Percentiles rank a stretch among this genome's conserved stretches.
These are phyloP conservation scores for Rhizoglyphus robini DNA, from an alignment of 1,140 invertebrate genomes.

Conservation along the genomic window DNA sequence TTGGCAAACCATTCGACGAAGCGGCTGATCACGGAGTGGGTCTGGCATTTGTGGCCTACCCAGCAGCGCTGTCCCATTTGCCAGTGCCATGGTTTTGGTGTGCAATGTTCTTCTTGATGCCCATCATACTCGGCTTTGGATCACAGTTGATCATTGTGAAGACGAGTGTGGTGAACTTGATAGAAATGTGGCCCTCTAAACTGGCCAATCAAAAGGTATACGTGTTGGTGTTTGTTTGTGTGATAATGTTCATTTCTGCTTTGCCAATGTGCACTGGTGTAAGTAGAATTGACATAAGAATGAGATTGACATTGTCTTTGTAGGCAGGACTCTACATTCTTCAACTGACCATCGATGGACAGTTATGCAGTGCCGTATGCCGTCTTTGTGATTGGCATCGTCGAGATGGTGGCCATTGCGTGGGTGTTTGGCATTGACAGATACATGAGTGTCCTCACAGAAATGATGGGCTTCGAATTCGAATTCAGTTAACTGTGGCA, in stretches of 20 bases:
- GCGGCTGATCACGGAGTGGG: slow-evolving; percentile 27
- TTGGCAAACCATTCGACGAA: slow-evolving; percentile 28
- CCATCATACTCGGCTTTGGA: not conserved
- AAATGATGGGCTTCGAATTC: slow-evolving; percentile 64
- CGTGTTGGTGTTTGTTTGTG: not conserved
- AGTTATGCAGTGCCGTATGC: no score
- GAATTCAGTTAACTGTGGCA: no score
- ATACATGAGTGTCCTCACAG: slow-evolving; percentile 55
- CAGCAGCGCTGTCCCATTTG: not conserved
- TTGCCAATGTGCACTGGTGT: slow-evolving; percentile 36
- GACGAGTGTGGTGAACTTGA: slow-evolving; percentile 29
- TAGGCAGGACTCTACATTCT: slow-evolving; percentile 36
- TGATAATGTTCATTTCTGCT: slow-evolving; percentile 33
- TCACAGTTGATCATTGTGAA: slow-evolving; percentile 26
- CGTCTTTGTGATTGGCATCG: slow-evolving; percentile 38
- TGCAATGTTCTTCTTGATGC: slow-evolving; percentile 4
- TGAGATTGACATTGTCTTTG: no score
- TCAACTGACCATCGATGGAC: no score
- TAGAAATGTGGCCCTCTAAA: slow-evolving; percentile 30
- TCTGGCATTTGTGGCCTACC: slow-evolving; percentile 6
- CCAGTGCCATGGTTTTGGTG: not conserved
- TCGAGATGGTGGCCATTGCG: slow-evolving; percentile 58
- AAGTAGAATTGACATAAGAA: not conserved
- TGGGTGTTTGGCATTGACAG: slow-evolving; percentile 65
- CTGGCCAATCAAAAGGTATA: not conserved